Conservation (phyloP, 2,113 vertebrate species). For the Chaetura pelagica region DNA sequence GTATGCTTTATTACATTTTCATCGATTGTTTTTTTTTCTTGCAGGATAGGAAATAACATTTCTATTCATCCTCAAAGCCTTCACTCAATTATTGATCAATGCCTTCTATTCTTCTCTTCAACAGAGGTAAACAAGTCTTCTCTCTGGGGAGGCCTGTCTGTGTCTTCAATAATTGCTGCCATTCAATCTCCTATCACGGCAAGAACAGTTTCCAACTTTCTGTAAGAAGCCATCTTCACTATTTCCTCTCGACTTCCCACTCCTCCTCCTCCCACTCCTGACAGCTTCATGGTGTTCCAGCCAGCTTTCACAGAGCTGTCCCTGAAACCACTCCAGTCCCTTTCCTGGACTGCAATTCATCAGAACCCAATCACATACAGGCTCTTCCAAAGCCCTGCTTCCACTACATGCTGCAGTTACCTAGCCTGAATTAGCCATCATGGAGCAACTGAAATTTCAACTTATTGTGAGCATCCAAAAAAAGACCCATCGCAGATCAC, state of each 20-base stretch:
- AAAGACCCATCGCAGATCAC: not conserved
- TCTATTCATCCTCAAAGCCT: not conserved
- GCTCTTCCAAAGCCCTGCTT: not conserved
- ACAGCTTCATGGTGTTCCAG: not conserved
- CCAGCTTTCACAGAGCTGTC: not conserved
- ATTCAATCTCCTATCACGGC: not conserved
- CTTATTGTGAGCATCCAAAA: not conserved
- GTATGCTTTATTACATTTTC: not conserved
- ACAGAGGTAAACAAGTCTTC: not conserved
- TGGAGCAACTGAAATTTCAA: accelerated
- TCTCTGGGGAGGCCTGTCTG: not conserved
- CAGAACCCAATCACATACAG: not conserved
- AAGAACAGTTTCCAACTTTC: not conserved
- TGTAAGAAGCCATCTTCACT: not conserved
- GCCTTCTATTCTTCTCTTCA: not conserved
- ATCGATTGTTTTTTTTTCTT: not conserved
- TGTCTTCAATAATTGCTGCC: not conserved
- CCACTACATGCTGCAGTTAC: not conserved
- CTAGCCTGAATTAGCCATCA: not conserved
- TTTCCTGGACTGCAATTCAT: not conserved
- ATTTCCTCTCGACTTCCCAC: not conserved
- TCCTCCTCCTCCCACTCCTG: not conserved
- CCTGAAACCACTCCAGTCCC: not conserved
- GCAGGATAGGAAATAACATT: not conserved
- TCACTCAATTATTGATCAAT: not conserved